These are phyloP conservation scores for Orientallactaga bullata DNA, from an alignment of 2,113 vertebrate species.

Conservation along the genomic window DNA sequence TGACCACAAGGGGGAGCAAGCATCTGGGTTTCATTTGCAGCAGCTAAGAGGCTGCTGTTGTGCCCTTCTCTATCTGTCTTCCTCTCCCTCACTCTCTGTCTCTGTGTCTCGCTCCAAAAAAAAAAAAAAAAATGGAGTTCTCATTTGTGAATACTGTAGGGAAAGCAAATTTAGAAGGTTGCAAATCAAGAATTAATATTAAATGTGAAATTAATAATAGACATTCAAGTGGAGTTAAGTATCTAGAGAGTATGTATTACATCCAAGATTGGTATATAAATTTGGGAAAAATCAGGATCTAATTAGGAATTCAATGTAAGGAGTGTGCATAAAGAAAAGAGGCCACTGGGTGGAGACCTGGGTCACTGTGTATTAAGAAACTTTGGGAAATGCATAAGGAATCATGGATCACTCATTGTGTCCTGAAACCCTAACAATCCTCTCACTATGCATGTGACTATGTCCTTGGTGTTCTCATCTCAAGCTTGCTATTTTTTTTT, in stretches of 20 bases:
- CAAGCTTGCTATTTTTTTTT: background rate
- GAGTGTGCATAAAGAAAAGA: background rate
- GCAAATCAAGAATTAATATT: background rate
- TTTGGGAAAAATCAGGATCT: background rate
- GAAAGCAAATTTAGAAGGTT: background rate
- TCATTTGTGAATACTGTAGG: background rate
- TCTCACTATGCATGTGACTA: background rate
- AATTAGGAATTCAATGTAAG: background rate
- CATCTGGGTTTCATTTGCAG: too few relatives aligned
- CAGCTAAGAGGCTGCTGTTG: too few relatives aligned
- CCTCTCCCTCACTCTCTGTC: too few relatives aligned
- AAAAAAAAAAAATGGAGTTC: background rate
- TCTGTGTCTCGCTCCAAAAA: too few relatives aligned
- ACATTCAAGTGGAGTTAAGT: background rate
- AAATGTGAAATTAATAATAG: background rate
- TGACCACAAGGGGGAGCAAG: too few relatives aligned
- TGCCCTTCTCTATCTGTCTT: too few relatives aligned
- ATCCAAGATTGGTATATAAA: background rate
- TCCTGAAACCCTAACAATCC: background rate
- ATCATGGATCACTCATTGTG: background rate
- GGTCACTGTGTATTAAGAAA: background rate
- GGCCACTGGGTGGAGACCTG: accelerated
- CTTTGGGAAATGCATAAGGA: background rate
- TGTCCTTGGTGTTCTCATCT: background rate
- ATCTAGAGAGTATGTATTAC: background rate